Evolutionary conservation across 2,888 invertebrate genomes (phyloP).

Genomic region (Diarsia brunnea): DNA sequence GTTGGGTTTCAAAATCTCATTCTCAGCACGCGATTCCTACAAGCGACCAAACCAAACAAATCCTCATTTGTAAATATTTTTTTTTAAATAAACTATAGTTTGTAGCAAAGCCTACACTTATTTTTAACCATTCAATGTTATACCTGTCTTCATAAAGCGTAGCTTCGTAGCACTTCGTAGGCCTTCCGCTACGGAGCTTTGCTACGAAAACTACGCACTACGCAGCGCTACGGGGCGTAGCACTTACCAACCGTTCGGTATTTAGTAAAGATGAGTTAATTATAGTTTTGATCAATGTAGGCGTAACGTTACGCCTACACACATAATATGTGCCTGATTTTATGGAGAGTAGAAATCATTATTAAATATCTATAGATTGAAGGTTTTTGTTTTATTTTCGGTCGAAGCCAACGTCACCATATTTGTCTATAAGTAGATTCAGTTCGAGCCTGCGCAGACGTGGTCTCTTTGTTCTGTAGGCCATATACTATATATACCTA

Average conservation of each 20-base stretch:
- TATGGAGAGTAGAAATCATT: background rate
- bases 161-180: conserved; percentile 39
- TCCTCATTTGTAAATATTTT: background rate
- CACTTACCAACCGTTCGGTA: background rate
- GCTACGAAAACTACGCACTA: conserved; percentile 32
- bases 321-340: background rate
- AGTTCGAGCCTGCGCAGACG: conserved; percentile 31
- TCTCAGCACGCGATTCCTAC: background rate
- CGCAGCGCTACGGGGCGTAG: conserved; percentile 8
- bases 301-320: background rate
- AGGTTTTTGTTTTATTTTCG: background rate
- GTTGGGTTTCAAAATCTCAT: background rate
- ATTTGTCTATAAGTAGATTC: conserved; percentile 13
- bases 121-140: background rate
- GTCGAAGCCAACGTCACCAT: background rate
- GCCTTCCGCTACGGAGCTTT: conserved; percentile 29
- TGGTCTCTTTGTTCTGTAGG: conserved; percentile 20
- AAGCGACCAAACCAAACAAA: background rate
- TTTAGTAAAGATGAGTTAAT: background rate
- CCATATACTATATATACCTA: too few relatives aligned
- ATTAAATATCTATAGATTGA: background rate
- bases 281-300: background rate
- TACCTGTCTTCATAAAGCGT: background rate
- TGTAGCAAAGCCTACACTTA: background rate
- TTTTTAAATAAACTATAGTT: background rate